Conservation (phyloP, 2,888 invertebrate species). For the Dioctria rufipes region DNA sequence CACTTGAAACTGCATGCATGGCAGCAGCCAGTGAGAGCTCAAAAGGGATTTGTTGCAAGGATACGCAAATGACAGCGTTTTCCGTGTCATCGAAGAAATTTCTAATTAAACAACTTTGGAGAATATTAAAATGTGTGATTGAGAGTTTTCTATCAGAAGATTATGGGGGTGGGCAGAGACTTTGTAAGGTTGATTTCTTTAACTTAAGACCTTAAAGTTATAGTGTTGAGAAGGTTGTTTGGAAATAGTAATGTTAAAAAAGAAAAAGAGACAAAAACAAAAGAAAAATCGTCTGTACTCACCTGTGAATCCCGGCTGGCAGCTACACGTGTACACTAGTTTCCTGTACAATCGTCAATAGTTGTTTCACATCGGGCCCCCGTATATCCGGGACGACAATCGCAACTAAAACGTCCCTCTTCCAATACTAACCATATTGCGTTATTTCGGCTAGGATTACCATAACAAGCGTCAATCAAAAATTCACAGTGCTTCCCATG, state of each 20-base stretch:
- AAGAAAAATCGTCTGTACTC: constrained; percentile 71
- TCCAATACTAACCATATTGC: constrained; percentile 93
- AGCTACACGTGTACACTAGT: constrained; percentile 92
- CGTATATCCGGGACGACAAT: constrained; percentile 92
- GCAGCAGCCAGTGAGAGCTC: background rate
- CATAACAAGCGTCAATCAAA: constrained; percentile 99
- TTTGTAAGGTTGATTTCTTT: too few species aligned
- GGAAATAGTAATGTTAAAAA: too few species aligned
- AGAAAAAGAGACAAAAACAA: too few species aligned
- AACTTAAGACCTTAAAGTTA: background rate
- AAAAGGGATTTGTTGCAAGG: constrained; percentile 10
- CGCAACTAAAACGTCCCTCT: constrained; percentile 96
- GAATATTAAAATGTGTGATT: constrained; percentile 13
- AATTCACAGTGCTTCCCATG: constrained; percentile 95
- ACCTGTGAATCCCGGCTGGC: constrained; percentile 90
- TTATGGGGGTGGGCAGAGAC: too few species aligned
- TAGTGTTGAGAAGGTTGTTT: too few species aligned
- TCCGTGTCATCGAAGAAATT: constrained; percentile 22
- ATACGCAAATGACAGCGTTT: constrained; percentile 19
- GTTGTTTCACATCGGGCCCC: constrained; percentile 96
- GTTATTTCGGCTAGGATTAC: constrained; percentile 95
- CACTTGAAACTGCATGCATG: background rate
- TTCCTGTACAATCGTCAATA: constrained; percentile 92
- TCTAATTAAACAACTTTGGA: constrained; percentile 31
- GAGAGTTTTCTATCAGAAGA: background rate